Conservation (phyloP, 2,888 invertebrate species). For the Zootermopsis nevadensis region DNA sequence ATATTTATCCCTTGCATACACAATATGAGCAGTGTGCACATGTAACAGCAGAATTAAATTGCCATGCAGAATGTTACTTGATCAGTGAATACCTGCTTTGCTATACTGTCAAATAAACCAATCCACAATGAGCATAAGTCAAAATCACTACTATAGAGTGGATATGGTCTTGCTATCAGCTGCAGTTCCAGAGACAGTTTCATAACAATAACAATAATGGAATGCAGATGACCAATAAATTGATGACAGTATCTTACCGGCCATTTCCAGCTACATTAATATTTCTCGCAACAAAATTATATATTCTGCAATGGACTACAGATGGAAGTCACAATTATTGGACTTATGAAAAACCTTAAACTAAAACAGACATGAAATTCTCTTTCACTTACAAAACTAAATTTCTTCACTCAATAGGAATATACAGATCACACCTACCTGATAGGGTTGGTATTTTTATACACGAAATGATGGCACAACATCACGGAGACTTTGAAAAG, state of each 20-base stretch:
- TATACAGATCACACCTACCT: neutral
- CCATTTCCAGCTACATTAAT: neutral
- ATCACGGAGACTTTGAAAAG: neutral
- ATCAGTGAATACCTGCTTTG: too few species aligned
- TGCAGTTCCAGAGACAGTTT: too few species aligned
- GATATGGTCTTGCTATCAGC: too few species aligned
- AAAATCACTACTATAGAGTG: too few species aligned
- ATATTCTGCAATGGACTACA: neutral
- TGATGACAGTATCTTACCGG: neutral
- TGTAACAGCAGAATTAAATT: too few species aligned
- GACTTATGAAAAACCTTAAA: conserved; percentile 34
- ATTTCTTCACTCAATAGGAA: neutral
- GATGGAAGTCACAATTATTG: conserved; percentile 35
- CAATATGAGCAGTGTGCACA: too few species aligned
- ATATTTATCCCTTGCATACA: too few species aligned
- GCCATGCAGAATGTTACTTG: too few species aligned
- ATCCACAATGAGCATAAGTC: too few species aligned
- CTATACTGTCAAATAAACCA: too few species aligned
- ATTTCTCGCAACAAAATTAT: neutral
- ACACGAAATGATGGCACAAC: neutral
- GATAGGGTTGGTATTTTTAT: neutral
- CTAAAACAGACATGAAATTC: conserved; percentile 27
- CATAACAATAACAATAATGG: too few species aligned
- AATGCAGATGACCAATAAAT: too few species aligned
- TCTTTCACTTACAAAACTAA: conserved; percentile 44